These are phyloP conservation scores for Araneus ventricosus DNA, from an alignment of 1,140 invertebrate genomes.

Conservation along the genomic window DNA sequence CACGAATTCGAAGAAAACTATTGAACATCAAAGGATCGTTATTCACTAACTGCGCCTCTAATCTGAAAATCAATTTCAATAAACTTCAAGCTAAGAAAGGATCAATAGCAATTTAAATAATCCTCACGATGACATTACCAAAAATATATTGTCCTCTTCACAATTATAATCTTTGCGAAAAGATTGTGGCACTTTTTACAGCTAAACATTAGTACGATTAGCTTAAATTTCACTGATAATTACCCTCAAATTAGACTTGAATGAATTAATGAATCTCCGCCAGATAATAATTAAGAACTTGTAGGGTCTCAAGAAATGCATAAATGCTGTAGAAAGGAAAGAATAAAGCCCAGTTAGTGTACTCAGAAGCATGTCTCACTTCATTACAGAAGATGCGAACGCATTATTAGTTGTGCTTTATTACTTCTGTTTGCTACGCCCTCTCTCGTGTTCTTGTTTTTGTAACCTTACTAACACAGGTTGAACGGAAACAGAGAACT, in stretches of 20 bases:
- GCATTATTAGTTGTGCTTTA: no score
- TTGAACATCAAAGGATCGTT: slow-evolving; percentile 56
- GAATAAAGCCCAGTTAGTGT: not conserved
- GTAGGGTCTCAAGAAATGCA: not conserved
- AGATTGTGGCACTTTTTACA: not conserved
- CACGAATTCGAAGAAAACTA: slow-evolving; percentile 49
- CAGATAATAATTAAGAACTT: not conserved
- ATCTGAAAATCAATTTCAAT: slow-evolving; percentile 44
- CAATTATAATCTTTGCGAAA: not conserved
- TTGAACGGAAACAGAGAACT: no score
- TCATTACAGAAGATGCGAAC: no score
- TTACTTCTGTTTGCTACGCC: no score
- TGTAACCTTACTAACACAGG: no score
- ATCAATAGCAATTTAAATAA: slow-evolving; percentile 48
- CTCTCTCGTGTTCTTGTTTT: no score
- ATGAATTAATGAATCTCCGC: not conserved
- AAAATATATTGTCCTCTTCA: not conserved
- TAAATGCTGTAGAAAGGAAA: not conserved
- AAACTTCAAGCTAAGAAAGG: slow-evolving; percentile 30
- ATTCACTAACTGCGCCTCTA: slow-evolving; percentile 46
- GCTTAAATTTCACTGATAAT: not conserved
- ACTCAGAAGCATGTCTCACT: not conserved
- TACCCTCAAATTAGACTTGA: not conserved
- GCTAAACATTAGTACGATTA: not conserved
- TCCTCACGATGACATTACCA: slow-evolving; percentile 27